Evolutionary conservation across 2,113 vertebrate genomes (phyloP).

Genomic region (Odontesthes bonariensis): DNA sequence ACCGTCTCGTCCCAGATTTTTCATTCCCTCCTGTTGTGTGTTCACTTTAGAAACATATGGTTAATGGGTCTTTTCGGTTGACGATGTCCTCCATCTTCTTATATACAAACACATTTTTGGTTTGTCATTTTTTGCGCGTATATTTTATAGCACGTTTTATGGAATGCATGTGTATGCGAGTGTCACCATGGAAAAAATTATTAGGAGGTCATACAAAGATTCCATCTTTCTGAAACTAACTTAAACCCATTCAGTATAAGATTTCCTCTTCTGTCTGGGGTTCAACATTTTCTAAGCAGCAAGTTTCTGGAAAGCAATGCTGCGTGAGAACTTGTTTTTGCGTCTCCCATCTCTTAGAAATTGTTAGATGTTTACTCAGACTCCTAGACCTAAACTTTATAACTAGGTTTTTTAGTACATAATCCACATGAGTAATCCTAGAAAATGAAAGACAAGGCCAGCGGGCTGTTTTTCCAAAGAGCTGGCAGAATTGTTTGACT

Average conservation of each 20-base stretch:
- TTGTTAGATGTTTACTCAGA: slow-evolving; percentile 42
- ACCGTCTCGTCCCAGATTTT: slow-evolving; percentile 33
- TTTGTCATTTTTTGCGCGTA: slow-evolving; percentile 4
- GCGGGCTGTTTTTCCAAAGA: slow-evolving; percentile 35
- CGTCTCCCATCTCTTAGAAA: slow-evolving; percentile 27
- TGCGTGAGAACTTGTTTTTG: slow-evolving; percentile 13
- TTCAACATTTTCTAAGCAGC: slow-evolving; percentile 17
- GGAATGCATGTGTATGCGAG: background rate
- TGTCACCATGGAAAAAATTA: slow-evolving; percentile 9
- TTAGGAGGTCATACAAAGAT: slow-evolving; percentile 7
- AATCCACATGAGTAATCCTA: slow-evolving; percentile 48
- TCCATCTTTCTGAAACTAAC: background rate
- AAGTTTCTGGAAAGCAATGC: slow-evolving; percentile 15
- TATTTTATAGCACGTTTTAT: background rate
- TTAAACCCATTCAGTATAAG: slow-evolving; percentile 3
- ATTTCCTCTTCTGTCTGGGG: slow-evolving; percentile 11
- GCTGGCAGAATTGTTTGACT: slow-evolving; percentile 46
- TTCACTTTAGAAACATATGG: slow-evolving; percentile 85
- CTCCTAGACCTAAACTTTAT: slow-evolving; percentile 35
- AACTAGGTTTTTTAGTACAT: slow-evolving; percentile 25
- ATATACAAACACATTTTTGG: slow-evolving; percentile 14
- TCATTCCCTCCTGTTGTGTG: slow-evolving; percentile 62
- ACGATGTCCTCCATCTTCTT: slow-evolving; percentile 57
- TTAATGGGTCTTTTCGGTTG: slow-evolving; percentile 86
- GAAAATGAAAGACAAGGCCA: slow-evolving; percentile 56